Evolutionary conservation across 2,113 vertebrate genomes (phyloP).

Genomic region (Hymenochirus boettgeri): DNA sequence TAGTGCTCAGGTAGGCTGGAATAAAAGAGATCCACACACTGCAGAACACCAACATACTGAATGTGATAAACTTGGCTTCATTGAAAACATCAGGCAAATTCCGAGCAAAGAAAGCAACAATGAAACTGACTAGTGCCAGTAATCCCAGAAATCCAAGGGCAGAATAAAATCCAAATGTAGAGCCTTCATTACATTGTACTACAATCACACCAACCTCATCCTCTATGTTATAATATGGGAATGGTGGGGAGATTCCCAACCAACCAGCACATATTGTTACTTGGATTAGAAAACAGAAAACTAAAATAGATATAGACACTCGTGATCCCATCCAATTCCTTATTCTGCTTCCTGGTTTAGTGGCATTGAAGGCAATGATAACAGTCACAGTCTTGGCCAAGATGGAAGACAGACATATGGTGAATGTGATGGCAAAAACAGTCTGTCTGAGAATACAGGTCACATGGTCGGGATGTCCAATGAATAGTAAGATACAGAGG

Average conservation of each 20-base stretch:
- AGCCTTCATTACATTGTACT: slow-evolving; percentile 29
- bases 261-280: not conserved
- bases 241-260: not conserved
- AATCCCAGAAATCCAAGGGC: slow-evolving; percentile 46
- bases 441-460: slow-evolving; percentile 44
- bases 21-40: slow-evolving; percentile 7
- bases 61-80: not conserved
- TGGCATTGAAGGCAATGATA: slow-evolving; percentile 45
- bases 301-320: not conserved
- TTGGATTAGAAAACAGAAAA: not conserved
- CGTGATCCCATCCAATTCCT: not conserved
- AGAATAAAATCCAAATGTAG: not conserved
- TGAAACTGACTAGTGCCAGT: slow-evolving; percentile 46
- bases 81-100: not conserved
- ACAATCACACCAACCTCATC: slow-evolving; percentile 7
- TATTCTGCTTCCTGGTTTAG: slow-evolving; percentile 45
- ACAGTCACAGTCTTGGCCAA: slow-evolving; percentile 38
- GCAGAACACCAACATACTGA: slow-evolving; percentile 5
- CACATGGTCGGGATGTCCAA: slow-evolving; percentile 53
- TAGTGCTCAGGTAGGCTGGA: slow-evolving; percentile 9
- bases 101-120: not conserved
- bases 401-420: slow-evolving; percentile 43
- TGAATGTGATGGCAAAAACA: not conserved
- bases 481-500: slow-evolving; percentile 44
- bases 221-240: not conserved